A percentile compares a stretch with the other conserved stretches of the same genome.
Conservation (phyloP, 1,140 invertebrate genomes). For the Caligus rogercresseyi region DNA sequence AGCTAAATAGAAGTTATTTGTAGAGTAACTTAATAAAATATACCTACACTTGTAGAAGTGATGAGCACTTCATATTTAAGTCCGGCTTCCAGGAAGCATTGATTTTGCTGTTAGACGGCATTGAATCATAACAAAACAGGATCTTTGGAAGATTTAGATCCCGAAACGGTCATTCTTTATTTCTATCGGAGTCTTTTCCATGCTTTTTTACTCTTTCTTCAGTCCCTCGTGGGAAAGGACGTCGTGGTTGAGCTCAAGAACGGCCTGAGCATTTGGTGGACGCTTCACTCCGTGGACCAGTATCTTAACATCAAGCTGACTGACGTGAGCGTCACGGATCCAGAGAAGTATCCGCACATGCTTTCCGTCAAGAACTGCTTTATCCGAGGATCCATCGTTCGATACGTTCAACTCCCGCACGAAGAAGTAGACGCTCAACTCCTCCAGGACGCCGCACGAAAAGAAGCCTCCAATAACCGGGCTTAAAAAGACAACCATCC, state of each 20-base stretch:
- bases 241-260: constrained; percentile 98
- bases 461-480: constrained; percentile 48
- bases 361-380: constrained; percentile 99
- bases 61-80: no score
- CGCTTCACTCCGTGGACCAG: constrained; percentile 95
- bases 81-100: no score
- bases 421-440: constrained; percentile 97
- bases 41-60: no score
- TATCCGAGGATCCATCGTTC: constrained; percentile 91
- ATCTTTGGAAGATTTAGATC: no score
- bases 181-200: no score
- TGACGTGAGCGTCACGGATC: constrained; percentile 92
- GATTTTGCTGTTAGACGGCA: no score
- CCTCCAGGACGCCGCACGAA: constrained; percentile 88
- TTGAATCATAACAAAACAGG: no score
- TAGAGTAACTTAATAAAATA: no score
- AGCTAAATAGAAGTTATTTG: no score
- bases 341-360: constrained; percentile 97
- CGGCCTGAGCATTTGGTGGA: constrained; percentile 93
- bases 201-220: constrained; percentile 98
- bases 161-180: no score
- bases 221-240: constrained; percentile 94
- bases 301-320: constrained; percentile 96
- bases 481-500: background rate
- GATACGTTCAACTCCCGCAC: constrained; percentile 92